Conservation (phyloP, 2,113 vertebrate species). For the Ia io region DNA sequence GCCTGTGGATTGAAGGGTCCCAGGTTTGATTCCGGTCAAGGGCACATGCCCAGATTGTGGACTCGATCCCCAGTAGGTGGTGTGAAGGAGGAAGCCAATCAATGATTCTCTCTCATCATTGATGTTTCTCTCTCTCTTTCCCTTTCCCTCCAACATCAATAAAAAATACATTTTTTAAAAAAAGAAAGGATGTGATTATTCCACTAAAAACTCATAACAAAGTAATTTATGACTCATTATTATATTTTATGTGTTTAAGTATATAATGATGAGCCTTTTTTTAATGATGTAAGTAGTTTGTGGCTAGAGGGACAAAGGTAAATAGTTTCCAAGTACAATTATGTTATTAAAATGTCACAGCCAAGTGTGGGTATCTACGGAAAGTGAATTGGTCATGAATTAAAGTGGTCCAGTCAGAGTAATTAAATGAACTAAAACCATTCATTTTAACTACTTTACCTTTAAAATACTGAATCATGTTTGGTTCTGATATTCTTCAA, state of each 20-base stretch:
- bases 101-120: too few species aligned
- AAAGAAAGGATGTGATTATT: background rate
- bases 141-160: too few species aligned
- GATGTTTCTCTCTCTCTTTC: too few species aligned
- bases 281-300: background rate
- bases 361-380: background rate
- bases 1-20: too few species aligned
- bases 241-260: background rate
- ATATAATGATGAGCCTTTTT: background rate
- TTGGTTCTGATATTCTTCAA: background rate
- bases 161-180: too few species aligned
- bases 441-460: background rate
- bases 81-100: too few species aligned
- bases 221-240: background rate
- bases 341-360: background rate
- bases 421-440: conserved; percentile 33
- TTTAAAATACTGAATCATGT: conserved; percentile 22
- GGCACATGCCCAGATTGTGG: too few species aligned
- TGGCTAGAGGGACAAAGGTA: background rate
- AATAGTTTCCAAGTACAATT: background rate
- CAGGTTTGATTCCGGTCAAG: too few species aligned
- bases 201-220: background rate
- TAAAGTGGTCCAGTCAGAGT: conserved; percentile 5
- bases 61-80: too few species aligned
- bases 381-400: background rate